Evolutionary conservation across 2,797 vertebrate species (phyloP).

Genomic region (Enteromius anoplus): DNA sequence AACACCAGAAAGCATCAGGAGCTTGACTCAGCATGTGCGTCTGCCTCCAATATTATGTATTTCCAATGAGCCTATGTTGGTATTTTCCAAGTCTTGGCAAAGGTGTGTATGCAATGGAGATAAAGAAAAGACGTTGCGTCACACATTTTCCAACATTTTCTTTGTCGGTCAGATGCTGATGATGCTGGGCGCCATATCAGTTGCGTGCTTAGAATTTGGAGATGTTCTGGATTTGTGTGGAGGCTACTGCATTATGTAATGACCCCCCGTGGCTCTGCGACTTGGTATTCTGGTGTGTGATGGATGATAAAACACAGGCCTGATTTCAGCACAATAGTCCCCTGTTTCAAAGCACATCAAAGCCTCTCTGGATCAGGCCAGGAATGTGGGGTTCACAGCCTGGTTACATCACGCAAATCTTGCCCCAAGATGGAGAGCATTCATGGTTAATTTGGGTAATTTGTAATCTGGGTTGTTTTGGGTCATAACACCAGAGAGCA

Average conservation of each 20-base stretch:
- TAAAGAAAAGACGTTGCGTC: slow-evolving; percentile 5
- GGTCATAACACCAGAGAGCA: neutral
- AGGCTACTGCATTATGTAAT: slow-evolving; percentile 66
- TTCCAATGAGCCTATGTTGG: neutral
- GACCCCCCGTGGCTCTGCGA: slow-evolving; percentile 49
- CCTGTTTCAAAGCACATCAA: slow-evolving; percentile 77
- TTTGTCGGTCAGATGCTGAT: neutral
- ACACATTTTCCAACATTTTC: neutral
- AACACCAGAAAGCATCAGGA: slow-evolving; percentile 65
- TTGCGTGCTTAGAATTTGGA: neutral
- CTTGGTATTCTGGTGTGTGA: slow-evolving; percentile 54
- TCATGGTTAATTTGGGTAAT: slow-evolving; percentile 72
- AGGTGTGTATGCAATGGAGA: neutral
- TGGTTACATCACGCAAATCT: slow-evolving; percentile 44
- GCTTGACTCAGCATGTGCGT: slow-evolving; percentile 55
- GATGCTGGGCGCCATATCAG: neutral
- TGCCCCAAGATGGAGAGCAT: slow-evolving; percentile 61
- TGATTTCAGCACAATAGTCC: slow-evolving; percentile 69
- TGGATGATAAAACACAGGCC: slow-evolving; percentile 65
- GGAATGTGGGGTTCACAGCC: slow-evolving; percentile 62
- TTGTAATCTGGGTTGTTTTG: slow-evolving; percentile 60
- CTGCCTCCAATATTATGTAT: slow-evolving; percentile 46
- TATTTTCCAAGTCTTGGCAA: neutral
- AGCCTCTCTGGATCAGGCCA: slow-evolving; percentile 66
- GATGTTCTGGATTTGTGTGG: neutral